Evolutionary conservation across 2,113 vertebrate genomes (phyloP), one percentile per base, ranked within the genome.

Genomic region (Salminus brasiliensis): DNA sequence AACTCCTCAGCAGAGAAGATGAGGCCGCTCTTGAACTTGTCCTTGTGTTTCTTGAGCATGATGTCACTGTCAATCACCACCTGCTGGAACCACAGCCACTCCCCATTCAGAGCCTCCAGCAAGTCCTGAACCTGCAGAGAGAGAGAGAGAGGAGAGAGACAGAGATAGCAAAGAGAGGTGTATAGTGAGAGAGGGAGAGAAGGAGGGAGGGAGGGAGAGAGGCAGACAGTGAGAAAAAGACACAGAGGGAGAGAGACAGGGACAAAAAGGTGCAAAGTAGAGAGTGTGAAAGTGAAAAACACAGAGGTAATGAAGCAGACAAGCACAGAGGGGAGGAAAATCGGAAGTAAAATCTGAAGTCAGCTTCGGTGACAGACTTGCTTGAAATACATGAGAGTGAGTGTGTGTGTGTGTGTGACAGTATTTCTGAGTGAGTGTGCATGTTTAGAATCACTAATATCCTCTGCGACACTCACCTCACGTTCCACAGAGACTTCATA

Each of bases 21-120:
- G 0, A 96, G 89, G 65, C 85, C 71, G 0, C 88, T 93, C 88
- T 93, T 95, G 85, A 97, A 96, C 62, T 91, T 94, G 52, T 97
- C 94, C 80, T 95, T 96, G 81, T 93, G 81, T 32, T 89, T 93
- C 81, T 94, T 92, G 71, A 96, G 89, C 90, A 92, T 93, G 55
- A 82, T 68, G 9, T 94, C 91, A 18, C 93, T 92, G 83, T 97
- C 94, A 47, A 93, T 74, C 72, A 97, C 69, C 25, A 91, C 88
- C 85, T 94, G 93, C 76, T 97, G 95, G 86, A 96, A 97, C 84
- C 85, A 47, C 25, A 92, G 70, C 95, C 95, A 96, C 23, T 94
- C 88, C 0, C 87, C 91, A 41, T 90, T 88, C 78, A 97, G 85
- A 4, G 73, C 81, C 0, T 93, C 92, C 23, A 91, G 88, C 88